A percentile compares a stretch with the other conserved stretches of the same genome.
phyloP scores from a whole-genome alignment of 2,113 vertebrate species.

The Mionectes macconnelli region DNA sequence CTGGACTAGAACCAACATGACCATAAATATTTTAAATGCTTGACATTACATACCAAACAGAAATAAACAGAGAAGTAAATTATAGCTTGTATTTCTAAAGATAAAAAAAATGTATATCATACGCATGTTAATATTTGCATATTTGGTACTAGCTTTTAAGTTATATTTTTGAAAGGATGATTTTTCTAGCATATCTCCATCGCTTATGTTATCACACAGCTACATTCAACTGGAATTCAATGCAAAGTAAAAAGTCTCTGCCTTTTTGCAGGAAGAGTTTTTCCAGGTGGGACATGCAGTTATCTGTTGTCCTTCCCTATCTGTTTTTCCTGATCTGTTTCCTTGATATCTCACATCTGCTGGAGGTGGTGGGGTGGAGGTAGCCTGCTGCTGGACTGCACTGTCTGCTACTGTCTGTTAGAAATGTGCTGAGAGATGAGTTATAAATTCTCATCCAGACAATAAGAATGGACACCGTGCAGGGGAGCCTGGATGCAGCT shows the following conservation, averaged over 20 bases:
- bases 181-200: background rate
- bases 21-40: conserved; percentile 46
- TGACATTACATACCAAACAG: background rate
- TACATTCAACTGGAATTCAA: background rate
- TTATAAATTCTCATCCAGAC: background rate
- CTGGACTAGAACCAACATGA: background rate
- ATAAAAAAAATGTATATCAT: background rate
- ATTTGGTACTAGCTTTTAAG: background rate
- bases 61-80: conserved; percentile 30
- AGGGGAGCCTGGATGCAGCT: background rate
- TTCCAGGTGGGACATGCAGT: background rate
- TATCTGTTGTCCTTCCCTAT: background rate
- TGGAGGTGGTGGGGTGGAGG: background rate
- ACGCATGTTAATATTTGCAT: background rate
- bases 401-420: background rate
- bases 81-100: background rate
- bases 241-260: background rate
- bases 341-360: background rate
- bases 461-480: background rate
- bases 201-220: background rate
- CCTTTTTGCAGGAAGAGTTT: background rate
- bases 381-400: background rate
- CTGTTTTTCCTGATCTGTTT: background rate
- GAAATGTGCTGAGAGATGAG: background rate
- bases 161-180: background rate